Conservation (phyloP, 2,797 vertebrate genomes). For the Chiloscyllium punctatum region DNA sequence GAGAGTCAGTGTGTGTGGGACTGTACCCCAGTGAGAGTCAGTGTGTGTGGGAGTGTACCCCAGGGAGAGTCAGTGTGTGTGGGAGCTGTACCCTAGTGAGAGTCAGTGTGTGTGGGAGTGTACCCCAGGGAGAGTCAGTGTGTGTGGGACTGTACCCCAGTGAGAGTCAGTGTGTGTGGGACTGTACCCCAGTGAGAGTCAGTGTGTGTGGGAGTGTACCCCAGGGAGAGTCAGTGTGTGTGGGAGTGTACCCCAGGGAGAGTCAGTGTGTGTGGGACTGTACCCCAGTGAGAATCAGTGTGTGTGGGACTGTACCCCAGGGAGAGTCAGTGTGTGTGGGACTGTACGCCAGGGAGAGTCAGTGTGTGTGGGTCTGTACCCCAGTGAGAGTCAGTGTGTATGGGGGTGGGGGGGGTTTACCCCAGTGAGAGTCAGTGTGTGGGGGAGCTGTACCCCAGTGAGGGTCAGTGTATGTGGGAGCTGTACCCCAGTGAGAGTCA, state of each 20-base stretch:
- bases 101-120: background rate
- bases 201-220: background rate
- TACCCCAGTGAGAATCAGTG: too few relatives aligned
- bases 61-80: background rate
- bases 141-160: background rate
- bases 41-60: background rate
- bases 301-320: background rate
- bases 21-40: background rate
- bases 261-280: too few relatives aligned
- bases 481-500: background rate
- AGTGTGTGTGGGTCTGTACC: background rate
- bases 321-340: background rate
- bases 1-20: background rate
- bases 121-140: background rate
- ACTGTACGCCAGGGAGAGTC: too few relatives aligned
- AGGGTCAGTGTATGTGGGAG: background rate
- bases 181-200: too few relatives aligned
- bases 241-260: too few relatives aligned
- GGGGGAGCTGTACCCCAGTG: background rate
- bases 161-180: background rate
- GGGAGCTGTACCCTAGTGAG: background rate
- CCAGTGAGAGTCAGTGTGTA: background rate
- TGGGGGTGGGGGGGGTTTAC: background rate
- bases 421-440: background rate
- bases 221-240: background rate